phyloP scores from a whole-genome alignment of 2,797 vertebrate genomes.

The Thalassophryne amazonica region DNA sequence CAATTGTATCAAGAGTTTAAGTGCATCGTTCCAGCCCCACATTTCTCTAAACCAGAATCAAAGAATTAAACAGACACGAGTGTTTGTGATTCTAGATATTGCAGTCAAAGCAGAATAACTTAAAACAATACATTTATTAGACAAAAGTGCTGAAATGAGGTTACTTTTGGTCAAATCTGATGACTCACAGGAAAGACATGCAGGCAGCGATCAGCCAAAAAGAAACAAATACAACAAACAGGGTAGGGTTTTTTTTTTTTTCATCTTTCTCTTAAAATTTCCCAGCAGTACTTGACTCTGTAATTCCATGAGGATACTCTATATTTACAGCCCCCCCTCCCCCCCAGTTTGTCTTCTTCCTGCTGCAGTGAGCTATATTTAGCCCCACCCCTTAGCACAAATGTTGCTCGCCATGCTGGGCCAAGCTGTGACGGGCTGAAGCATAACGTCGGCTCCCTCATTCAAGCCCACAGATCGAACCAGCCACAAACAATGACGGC shows the following conservation, averaged over 20 bases:
- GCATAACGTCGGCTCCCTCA: slow-evolving; percentile 21
- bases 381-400: slow-evolving; percentile 58
- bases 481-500: slow-evolving; percentile 50
- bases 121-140: too few relatives aligned
- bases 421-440: slow-evolving; percentile 43
- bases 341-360: slow-evolving; percentile 55
- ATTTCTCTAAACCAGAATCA: too few relatives aligned
- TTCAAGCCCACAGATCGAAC: slow-evolving; percentile 26
- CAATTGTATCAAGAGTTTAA: too few relatives aligned
- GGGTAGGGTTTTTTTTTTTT: slow-evolving; percentile 31
- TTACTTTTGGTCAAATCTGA: slow-evolving; percentile 19
- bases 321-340: slow-evolving; percentile 57
- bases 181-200: slow-evolving; percentile 50
- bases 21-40: too few relatives aligned
- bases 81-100: too few relatives aligned
- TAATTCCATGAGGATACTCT: slow-evolving; percentile 69
- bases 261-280: slow-evolving; percentile 42
- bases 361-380: slow-evolving; percentile 77
- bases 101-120: too few relatives aligned
- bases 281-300: slow-evolving; percentile 57
- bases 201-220: slow-evolving; percentile 23
- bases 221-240: slow-evolving; percentile 28
- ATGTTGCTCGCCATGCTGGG: slow-evolving; percentile 66
- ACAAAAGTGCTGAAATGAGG: too few relatives aligned
- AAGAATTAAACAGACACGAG: too few relatives aligned